Percentiles rank a stretch among this genome's conserved stretches.
These are phyloP conservation scores for Aphis craccivora DNA, from an alignment of 1,140 invertebrate genomes.

Conservation along the genomic window DNA sequence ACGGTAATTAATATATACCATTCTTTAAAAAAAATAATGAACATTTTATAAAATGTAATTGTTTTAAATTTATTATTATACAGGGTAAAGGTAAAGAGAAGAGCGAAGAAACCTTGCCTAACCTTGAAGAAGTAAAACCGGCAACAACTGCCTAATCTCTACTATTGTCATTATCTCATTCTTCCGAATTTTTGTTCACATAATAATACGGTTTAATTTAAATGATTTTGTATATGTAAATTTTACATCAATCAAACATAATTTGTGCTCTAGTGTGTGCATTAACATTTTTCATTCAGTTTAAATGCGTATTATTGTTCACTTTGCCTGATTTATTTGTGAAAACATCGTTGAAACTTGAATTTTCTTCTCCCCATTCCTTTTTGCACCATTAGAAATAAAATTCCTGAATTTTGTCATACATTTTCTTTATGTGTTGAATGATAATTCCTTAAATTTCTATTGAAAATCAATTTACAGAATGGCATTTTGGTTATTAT, in stretches of 20 bases:
- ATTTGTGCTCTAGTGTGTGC: constrained; percentile 44
- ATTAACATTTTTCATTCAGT: constrained; percentile 35
- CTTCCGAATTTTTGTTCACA: constrained; percentile 57
- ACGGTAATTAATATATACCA: background rate
- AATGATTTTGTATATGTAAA: constrained; percentile 46
- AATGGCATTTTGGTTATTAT: background rate
- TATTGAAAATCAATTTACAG: background rate
- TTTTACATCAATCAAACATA: constrained; percentile 51
- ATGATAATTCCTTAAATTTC: background rate
- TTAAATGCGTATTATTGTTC: constrained; percentile 41
- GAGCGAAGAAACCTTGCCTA: constrained; percentile 15
- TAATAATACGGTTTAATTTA: constrained; percentile 57
- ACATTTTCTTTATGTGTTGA: background rate
- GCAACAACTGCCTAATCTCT: background rate
- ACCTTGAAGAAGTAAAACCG: constrained; percentile 42
- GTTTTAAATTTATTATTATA: background rate
- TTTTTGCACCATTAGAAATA: constrained; percentile 39
- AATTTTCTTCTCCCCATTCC: constrained; percentile 49
- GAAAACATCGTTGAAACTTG: constrained; percentile 45
- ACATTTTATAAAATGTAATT: background rate
- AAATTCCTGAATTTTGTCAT: constrained; percentile 1
- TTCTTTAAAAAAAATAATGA: background rate
- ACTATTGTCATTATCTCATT: constrained; percentile 53
- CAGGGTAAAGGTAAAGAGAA: constrained; percentile 43
- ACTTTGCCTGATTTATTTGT: constrained; percentile 48